Evolutionary conservation across 2,888 invertebrate species (phyloP).

Genomic region (Acrocyrtus sp.): DNA sequence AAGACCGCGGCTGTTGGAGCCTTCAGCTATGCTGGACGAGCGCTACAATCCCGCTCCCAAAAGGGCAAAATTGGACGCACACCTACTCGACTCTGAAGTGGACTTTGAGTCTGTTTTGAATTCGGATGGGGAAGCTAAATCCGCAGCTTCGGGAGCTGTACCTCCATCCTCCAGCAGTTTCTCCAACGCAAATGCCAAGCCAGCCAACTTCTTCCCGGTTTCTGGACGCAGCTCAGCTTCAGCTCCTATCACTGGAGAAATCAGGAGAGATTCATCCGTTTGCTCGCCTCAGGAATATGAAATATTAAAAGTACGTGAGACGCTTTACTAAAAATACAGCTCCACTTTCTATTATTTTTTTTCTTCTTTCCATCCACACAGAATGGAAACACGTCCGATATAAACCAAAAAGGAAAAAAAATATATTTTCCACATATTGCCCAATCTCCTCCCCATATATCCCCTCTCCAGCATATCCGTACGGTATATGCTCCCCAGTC

Average conservation of each 20-base stretch:
- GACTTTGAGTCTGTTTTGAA: constrained; percentile 48
- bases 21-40: constrained; percentile 19
- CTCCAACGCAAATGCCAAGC: neutral
- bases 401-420: no score
- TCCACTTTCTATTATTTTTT: no score
- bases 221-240: constrained; percentile 9
- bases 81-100: constrained; percentile 44
- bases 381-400: no score
- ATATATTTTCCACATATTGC: no score
- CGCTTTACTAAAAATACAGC: constrained; percentile 22
- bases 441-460: no score
- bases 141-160: constrained; percentile 18
- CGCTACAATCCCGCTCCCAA: constrained; percentile 38
- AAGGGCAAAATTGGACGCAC: constrained; percentile 43
- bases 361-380: no score
- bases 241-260: constrained; percentile 48
- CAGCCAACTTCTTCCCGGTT: constrained; percentile 25
- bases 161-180: constrained; percentile 1
- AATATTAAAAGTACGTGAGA: constrained; percentile 70
- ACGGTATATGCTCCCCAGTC: no score
- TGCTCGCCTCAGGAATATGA: constrained; percentile 77
- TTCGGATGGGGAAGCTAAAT: constrained; percentile 41
- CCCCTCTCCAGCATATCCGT: no score
- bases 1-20: neutral
- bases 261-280: constrained; percentile 56